Conservation (phyloP, 1,140 invertebrate genomes). For the Harpegnathos saltator region DNA sequence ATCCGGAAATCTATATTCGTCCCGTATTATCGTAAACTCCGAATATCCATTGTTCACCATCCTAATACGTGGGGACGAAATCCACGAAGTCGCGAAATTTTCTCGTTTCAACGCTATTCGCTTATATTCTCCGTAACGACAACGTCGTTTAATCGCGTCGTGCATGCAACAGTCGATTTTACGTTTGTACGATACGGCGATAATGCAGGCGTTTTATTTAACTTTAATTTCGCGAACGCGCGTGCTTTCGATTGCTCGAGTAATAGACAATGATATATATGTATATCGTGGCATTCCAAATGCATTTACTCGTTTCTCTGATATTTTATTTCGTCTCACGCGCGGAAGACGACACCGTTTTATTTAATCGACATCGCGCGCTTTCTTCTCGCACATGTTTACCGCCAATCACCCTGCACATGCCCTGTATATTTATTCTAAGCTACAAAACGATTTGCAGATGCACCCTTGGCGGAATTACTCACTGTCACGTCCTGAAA, state of each 20-base stretch:
- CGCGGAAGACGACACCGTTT: conserved; percentile 2
- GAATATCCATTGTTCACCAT: too few species aligned
- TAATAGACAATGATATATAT: not conserved
- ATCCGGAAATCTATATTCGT: too few species aligned
- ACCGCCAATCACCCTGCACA: not conserved
- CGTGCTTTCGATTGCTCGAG: conserved; percentile 18
- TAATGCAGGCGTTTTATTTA: not conserved
- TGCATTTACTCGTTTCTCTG: conserved; percentile 40
- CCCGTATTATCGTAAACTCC: too few species aligned
- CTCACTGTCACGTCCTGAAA: too few species aligned
- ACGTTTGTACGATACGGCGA: not conserved
- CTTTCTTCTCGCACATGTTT: not conserved
- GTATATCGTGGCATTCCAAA: conserved; percentile 49
- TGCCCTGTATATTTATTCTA: conserved; percentile 29
- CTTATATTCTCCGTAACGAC: too few species aligned
- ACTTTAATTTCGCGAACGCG: not conserved
- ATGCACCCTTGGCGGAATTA: too few species aligned
- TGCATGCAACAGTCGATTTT: not conserved
- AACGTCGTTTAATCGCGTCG: too few species aligned
- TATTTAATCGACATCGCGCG: not conserved
- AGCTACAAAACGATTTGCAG: not conserved
- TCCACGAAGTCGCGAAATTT: conserved; percentile 11
- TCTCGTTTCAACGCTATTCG: not conserved
- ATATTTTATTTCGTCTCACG: conserved; percentile 6
- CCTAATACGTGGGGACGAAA: too few species aligned